Evolutionary conservation across 2,113 vertebrate genomes (phyloP).

Genomic region (Turnix velox): DNA sequence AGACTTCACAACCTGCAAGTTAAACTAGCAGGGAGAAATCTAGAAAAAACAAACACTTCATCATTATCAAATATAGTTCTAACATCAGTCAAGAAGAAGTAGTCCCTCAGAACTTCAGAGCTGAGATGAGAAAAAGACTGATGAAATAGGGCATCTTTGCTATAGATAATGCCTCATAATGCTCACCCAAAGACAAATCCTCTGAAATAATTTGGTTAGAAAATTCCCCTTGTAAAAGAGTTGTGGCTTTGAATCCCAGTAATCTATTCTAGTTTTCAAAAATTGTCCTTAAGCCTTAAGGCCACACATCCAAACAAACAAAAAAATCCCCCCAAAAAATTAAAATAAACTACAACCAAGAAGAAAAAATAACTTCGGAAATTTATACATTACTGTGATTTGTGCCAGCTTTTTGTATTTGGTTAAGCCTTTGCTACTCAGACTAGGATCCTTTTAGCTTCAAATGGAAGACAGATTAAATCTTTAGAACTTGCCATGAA

Average conservation of each 20-base stretch:
- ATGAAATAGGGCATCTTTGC: neutral
- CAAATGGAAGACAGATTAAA: neutral
- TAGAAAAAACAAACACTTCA: neutral
- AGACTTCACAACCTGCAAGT: neutral
- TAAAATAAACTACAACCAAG: neutral
- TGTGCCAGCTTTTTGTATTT: neutral
- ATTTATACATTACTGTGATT: neutral
- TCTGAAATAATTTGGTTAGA: neutral
- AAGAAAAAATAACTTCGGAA: neutral
- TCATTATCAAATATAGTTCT: neutral
- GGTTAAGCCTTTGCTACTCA: neutral
- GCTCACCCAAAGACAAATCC: neutral
- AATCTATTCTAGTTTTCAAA: neutral
- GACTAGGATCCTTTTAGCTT: neutral
- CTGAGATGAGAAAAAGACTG: neutral
- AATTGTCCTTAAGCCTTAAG: neutral
- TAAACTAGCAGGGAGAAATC: neutral
- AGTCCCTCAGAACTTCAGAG: neutral
- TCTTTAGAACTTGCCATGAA: neutral
- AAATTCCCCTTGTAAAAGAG: neutral
- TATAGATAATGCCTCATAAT: neutral
- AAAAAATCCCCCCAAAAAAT: neutral
- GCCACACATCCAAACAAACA: neutral
- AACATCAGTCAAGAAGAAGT: neutral
- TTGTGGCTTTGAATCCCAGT: neutral